Conservation (phyloP, 2,888 invertebrate species). For the Hesperia comma region DNA sequence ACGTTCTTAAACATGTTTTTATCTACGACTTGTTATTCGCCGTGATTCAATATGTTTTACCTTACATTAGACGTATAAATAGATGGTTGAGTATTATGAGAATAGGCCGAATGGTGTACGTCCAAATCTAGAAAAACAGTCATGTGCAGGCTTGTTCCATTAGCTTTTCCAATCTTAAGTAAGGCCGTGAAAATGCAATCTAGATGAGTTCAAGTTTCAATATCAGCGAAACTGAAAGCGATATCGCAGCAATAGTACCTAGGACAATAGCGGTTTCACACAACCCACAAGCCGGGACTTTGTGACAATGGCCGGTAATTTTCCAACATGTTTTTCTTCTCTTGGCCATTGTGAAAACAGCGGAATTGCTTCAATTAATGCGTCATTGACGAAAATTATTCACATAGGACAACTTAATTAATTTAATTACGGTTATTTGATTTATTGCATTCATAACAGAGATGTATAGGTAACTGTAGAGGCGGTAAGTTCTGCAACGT, state of each 20-base stretch:
- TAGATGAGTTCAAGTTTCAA: conserved; percentile 1
- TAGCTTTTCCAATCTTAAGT: not conserved
- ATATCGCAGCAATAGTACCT: not conserved
- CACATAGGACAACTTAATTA: not conserved
- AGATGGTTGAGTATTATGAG: too few species aligned
- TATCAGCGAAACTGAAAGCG: not conserved
- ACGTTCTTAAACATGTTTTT: not conserved
- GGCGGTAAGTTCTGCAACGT: too few species aligned
- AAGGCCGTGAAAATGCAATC: not conserved
- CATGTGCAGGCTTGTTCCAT: too few species aligned
- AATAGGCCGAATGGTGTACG: too few species aligned
- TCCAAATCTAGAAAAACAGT: not conserved
- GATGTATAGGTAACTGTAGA: too few species aligned
- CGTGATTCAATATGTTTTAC: not conserved
- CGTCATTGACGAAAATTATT: conserved; percentile 10
- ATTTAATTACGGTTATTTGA: not conserved
- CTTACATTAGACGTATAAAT: not conserved
- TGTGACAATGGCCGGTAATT: conserved; percentile 5
- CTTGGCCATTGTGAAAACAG: conserved; percentile 5
- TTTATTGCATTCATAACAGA: not conserved
- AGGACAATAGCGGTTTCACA: not conserved
- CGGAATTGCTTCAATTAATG: conserved; percentile 1
- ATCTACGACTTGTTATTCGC: conserved; percentile 17
- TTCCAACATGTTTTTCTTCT: conserved; percentile 16
- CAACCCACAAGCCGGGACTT: too few species aligned